Percentiles rank a stretch among this genome's conserved stretches.
These are phyloP conservation scores for Micronisus gabar DNA, from an alignment of 2,113 vertebrate species.

Conservation along the genomic window DNA sequence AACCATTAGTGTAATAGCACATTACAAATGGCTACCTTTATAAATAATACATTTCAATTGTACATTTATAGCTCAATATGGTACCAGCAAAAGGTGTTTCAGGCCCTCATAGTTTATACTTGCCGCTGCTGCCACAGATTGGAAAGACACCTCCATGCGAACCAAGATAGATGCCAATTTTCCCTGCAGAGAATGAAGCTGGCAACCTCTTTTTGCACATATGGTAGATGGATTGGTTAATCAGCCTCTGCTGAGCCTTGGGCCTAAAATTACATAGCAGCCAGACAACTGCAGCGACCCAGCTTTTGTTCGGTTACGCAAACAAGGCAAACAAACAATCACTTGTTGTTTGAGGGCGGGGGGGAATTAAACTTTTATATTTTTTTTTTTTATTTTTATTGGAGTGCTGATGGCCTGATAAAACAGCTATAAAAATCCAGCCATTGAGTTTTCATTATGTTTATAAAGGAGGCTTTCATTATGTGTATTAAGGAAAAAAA, in stretches of 20 bases:
- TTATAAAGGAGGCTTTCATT: conserved; percentile 9
- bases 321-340: conserved; percentile 72
- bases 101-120: conserved; percentile 13
- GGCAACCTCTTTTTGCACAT: conserved; percentile 84
- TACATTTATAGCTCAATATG: conserved; percentile 30
- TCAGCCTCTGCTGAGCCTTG: conserved; percentile 80
- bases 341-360: conserved; percentile 61
- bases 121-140: conserved; percentile 27
- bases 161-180: conserved; percentile 75
- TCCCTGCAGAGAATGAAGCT: conserved; percentile 75
- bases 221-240: conserved; percentile 89
- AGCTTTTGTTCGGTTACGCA: conserved; percentile 70
- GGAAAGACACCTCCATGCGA: conserved; percentile 60
- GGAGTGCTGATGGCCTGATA: conserved; percentile 53
- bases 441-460: conserved; percentile 5
- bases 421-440: conserved; percentile 61
- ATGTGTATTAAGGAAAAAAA: background rate
- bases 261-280: conserved; percentile 75
- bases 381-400: background rate
- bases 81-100: conserved; percentile 67
- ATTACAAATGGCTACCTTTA: conserved; percentile 55
- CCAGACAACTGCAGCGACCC: conserved; percentile 67
- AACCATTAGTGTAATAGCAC: conserved; percentile 70
- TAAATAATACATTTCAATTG: conserved; percentile 75
- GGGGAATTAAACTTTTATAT: background rate